phyloP scores from a whole-genome alignment of 2,797 vertebrate species.

The Synaphobranchus kaupii region DNA sequence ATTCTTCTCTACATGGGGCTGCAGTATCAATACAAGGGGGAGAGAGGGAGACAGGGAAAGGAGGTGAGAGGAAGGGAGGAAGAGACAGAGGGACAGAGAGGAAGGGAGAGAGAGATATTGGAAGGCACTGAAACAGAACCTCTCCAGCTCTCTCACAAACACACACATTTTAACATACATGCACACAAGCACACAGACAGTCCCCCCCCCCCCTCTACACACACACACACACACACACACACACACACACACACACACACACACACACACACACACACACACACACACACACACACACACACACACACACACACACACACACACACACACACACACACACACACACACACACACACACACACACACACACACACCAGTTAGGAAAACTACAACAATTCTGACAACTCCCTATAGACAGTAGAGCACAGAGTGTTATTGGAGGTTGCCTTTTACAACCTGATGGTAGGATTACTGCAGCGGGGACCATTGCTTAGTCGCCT shows the following conservation, averaged over 20 bases:
- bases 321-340: background rate
- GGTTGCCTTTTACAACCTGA: background rate
- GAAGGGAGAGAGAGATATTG: background rate
- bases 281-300: background rate
- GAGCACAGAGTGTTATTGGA: background rate
- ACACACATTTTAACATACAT: background rate
- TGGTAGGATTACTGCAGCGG: background rate
- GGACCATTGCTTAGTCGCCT: background rate
- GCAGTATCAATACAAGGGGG: constrained; percentile 48
- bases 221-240: background rate
- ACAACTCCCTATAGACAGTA: background rate
- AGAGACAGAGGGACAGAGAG: background rate
- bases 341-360: too few species aligned
- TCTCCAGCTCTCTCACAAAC: background rate
- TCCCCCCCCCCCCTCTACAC: background rate
- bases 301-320: background rate
- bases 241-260: too few species aligned
- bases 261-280: too few species aligned
- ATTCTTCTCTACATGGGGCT: constrained; percentile 59
- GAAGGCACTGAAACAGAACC: constrained; percentile 20
- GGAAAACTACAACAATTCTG: background rate
- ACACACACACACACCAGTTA: too few species aligned
- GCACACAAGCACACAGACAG: background rate
- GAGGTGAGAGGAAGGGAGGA: too few species aligned
- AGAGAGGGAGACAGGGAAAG: background rate